Evolutionary conservation across 1,140 invertebrate genomes (phyloP), one percentile per base, ranked within the genome.

Genomic region (Lepidostoma basale): DNA sequence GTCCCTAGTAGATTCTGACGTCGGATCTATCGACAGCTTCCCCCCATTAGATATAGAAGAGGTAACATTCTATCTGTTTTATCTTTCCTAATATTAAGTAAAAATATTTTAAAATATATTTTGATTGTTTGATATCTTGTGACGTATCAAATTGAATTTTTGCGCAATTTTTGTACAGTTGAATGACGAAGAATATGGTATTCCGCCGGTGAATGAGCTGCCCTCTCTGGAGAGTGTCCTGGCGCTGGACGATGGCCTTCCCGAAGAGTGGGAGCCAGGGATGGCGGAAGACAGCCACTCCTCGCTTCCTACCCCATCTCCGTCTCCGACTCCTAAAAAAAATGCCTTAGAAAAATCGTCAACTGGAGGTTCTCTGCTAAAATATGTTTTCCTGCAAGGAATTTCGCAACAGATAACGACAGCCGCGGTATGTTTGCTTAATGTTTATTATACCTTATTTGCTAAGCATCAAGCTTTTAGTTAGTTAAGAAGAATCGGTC

Each of bases 221-320:
- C 93, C 92, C n/a, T 90, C 93, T 0, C 81, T 95, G 71, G 93
- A 95, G 77, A 93, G 91, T 75, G 92, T 95, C 74, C 79, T 96
- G 30, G 93, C 91, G 80, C 67, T 92, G 93, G 74, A 85, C 86
- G 72, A 88, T 90, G 76, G 86, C 82, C 65, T 86, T 86, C 52
- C 85, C 81, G 36, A 84, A 83, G 79, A 76, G 81, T 81, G 68
- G 83, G 84, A 69, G 83, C 22, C 33, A 8, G 58, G 25, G 4
- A 45, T 54, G 6, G 14, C 59, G 9, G 42, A 54, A 8, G 58
- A 45, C 20, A 28, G 18, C n/a, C 23, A 25, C n/a, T 44, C 49
- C 22, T 36, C 54, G 30, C 3, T 49, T 3, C 65, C 65, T 2
- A 71, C 69, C 1, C 52, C 64, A 6, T 60, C 79, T 56, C 76